Evolutionary conservation across 92 coral and sea anemone genomes (phyloP).

Genomic region (Pocillopora grandis): DNA sequence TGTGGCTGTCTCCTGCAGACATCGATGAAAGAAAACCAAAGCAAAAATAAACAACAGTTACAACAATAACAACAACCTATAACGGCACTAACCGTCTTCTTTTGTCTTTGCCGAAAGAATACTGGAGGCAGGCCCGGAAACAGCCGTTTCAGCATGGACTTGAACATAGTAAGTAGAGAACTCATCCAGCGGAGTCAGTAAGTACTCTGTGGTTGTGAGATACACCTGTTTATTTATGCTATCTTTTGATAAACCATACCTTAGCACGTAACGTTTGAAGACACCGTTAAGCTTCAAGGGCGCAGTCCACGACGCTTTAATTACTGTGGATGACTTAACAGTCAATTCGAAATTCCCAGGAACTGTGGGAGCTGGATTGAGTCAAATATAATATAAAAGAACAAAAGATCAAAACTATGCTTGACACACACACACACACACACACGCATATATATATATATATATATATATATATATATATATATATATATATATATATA

Average conservation of each 20-base stretch:
- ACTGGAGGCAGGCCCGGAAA: constrained; percentile 54
- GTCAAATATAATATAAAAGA: no score
- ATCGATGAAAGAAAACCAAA: no score
- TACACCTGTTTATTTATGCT: neutral
- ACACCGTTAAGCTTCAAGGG: constrained; percentile 55
- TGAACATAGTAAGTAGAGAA: constrained; percentile 52
- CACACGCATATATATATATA: no score
- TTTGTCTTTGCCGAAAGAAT: constrained; percentile 49
- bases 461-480: no score
- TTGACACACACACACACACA: no score
- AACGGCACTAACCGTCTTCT: constrained; percentile 55
- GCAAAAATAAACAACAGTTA: no score
- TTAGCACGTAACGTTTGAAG: constrained; percentile 44
- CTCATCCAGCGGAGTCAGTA: constrained; percentile 39
- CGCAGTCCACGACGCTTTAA: constrained; percentile 41
- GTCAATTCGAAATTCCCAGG: constrained; percentile 49
- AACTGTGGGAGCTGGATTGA: constrained; percentile 55
- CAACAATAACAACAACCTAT: neutral
- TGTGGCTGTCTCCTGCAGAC: no score
- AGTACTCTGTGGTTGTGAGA: neutral
- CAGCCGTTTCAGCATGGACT: constrained; percentile 62
- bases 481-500: no score
- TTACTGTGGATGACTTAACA: constrained; percentile 36
- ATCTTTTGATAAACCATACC: constrained; percentile 45
- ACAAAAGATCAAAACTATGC: no score